These are phyloP conservation scores for Congeria kusceri DNA, from an alignment of 2,888 invertebrate genomes.

Conservation along the genomic window DNA sequence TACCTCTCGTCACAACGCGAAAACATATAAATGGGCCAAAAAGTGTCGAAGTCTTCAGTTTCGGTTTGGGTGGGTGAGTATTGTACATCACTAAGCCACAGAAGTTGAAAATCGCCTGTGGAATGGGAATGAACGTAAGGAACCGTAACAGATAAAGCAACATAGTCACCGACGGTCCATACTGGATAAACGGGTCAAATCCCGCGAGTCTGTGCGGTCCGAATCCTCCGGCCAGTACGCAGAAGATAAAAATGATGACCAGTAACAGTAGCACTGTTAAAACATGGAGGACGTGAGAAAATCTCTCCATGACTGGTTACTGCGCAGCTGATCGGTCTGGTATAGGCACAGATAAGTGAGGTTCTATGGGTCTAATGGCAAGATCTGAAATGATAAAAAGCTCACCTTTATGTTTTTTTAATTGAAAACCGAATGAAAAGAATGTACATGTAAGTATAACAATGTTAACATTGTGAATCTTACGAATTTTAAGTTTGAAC, in stretches of 20 bases:
- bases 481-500: too few relatives aligned
- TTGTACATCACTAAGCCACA: constrained; percentile 75
- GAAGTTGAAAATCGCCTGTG: constrained; percentile 75
- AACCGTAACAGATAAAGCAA: constrained; percentile 69
- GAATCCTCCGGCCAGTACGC: constrained; percentile 57
- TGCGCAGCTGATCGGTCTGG: background rate
- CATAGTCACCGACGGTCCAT: constrained; percentile 69
- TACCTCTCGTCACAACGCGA: constrained; percentile 72
- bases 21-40: constrained; percentile 77
- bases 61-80: constrained; percentile 73
- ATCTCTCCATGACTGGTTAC: constrained; percentile 39
- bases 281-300: constrained; percentile 55
- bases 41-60: constrained; percentile 73
- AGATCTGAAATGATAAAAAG: too few relatives aligned
- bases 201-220: constrained; percentile 43
- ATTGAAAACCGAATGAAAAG: too few relatives aligned
- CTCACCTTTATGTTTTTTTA: too few relatives aligned
- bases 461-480: too few relatives aligned
- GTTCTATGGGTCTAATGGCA: too few relatives aligned
- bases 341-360: background rate
- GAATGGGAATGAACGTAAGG: constrained; percentile 70
- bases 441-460: too few relatives aligned
- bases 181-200: constrained; percentile 67
- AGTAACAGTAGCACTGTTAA: constrained; percentile 55
- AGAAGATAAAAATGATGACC: constrained; percentile 57